phyloP scores from a whole-genome alignment of 1,140 invertebrate genomes.

The Bemisia tabaci region DNA sequence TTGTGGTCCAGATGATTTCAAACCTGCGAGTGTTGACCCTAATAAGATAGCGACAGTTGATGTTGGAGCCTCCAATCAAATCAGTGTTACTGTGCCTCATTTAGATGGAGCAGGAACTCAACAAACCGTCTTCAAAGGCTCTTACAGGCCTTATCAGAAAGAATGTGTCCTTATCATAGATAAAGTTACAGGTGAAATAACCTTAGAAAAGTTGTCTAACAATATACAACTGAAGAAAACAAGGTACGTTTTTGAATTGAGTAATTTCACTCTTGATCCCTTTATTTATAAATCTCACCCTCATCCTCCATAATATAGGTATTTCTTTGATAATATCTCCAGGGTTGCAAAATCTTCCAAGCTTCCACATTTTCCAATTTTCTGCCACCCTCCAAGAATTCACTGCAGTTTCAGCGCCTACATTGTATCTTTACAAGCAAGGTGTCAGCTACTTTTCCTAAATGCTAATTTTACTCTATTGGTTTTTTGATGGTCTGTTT shows the following conservation, averaged over 20 bases:
- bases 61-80: conserved; percentile 72
- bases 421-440: too few species aligned
- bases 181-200: conserved; percentile 78
- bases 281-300: neutral
- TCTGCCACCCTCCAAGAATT: too few species aligned
- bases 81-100: conserved; percentile 86
- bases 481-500: too few species aligned
- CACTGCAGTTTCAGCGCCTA: too few species aligned
- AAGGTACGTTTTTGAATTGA: too few species aligned
- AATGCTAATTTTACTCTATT: too few species aligned
- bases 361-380: too few species aligned
- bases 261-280: neutral
- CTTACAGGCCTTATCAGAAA: conserved; percentile 74
- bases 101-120: conserved; percentile 75
- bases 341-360: too few species aligned
- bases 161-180: conserved; percentile 94
- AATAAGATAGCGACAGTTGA: conserved; percentile 79
- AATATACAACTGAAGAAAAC: conserved; percentile 93
- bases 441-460: too few species aligned
- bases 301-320: too few species aligned
- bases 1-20: conserved; percentile 81
- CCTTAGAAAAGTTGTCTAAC: conserved; percentile 74
- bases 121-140: conserved; percentile 88
- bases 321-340: too few species aligned
- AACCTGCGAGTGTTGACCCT: conserved; percentile 87